These are phyloP conservation scores for Myotis brandtii DNA, from an alignment of 2,113 vertebrate genomes.

Conservation along the genomic window DNA sequence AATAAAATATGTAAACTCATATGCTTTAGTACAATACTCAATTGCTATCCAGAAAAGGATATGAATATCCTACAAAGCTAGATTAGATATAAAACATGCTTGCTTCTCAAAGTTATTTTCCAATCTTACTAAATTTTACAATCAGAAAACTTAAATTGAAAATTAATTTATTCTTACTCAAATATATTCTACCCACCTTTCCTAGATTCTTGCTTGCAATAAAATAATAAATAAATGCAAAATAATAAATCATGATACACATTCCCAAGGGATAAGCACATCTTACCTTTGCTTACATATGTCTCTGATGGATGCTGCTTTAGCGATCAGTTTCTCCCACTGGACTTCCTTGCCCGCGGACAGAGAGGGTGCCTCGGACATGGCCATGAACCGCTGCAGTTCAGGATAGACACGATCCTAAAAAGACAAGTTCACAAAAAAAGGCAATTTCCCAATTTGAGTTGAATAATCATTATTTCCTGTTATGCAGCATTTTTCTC, in stretches of 20 bases:
- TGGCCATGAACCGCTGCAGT: slow-evolving; percentile 91
- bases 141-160: slow-evolving; percentile 8
- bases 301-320: slow-evolving; percentile 94
- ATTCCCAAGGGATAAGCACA: not conserved
- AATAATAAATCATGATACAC: not conserved
- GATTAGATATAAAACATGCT: not conserved
- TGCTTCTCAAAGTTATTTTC: slow-evolving; percentile 18
- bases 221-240: not conserved
- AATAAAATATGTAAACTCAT: not conserved
- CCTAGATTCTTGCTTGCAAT: not conserved
- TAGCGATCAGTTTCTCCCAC: slow-evolving; percentile 95
- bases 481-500: slow-evolving; percentile 50
- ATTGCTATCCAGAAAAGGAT: not conserved
- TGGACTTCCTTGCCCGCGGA: slow-evolving; percentile 90
- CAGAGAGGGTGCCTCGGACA: slow-evolving; percentile 85
- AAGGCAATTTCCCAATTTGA: not conserved
- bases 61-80: not conserved
- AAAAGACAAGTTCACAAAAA: slow-evolving; percentile 43
- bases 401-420: slow-evolving; percentile 97
- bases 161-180: slow-evolving; percentile 37
- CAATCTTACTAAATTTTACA: not conserved
- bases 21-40: not conserved
- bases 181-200: not conserved
- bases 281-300: slow-evolving; percentile 94
- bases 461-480: not conserved